Percentiles rank a stretch among this genome's conserved stretches.
Evolutionary conservation across 2,797 vertebrate genomes (phyloP).

Genomic region (Bucorvus abyssinicus): DNA sequence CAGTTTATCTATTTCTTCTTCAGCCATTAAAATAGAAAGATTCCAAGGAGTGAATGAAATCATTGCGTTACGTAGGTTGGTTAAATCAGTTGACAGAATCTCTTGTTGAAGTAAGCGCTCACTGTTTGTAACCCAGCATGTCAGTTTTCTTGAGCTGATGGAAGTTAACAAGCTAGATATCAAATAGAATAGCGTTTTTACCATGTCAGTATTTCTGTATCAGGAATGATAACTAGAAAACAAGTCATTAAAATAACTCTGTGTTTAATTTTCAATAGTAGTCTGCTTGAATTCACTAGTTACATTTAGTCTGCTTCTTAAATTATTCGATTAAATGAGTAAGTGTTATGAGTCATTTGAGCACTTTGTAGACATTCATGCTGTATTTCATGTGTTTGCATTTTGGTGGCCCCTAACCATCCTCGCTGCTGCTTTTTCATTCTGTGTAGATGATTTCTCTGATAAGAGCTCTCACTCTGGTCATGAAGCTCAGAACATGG

Average conservation of each 20-base stretch:
- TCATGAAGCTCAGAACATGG: slow-evolving; percentile 84
- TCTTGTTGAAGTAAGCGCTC: slow-evolving; percentile 24
- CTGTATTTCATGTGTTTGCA: slow-evolving; percentile 20
- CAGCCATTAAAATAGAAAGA: slow-evolving; percentile 49
- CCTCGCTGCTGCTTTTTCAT: slow-evolving; percentile 47
- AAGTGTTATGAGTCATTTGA: not conserved
- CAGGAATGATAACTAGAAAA: not conserved
- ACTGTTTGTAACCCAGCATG: slow-evolving; percentile 16
- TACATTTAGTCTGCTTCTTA: slow-evolving; percentile 29
- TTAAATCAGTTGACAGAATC: slow-evolving; percentile 12
- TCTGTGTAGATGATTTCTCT: slow-evolving; percentile 84
- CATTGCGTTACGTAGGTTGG: not conserved
- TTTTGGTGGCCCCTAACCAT: not conserved
- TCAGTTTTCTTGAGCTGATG: slow-evolving; percentile 17
- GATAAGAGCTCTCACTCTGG: slow-evolving; percentile 88
- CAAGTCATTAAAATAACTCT: not conserved
- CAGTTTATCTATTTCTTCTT: slow-evolving; percentile 52
- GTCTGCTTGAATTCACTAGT: not conserved
- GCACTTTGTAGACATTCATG: not conserved
- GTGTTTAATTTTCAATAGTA: not conserved
- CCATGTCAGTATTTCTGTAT: not conserved
- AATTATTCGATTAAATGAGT: not conserved
- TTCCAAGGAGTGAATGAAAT: slow-evolving; percentile 31
- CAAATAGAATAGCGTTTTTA: not conserved
- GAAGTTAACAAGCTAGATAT: slow-evolving; percentile 47